Conservation (phyloP, 2,888 invertebrate species). For the Epirrhoe tristata region DNA sequence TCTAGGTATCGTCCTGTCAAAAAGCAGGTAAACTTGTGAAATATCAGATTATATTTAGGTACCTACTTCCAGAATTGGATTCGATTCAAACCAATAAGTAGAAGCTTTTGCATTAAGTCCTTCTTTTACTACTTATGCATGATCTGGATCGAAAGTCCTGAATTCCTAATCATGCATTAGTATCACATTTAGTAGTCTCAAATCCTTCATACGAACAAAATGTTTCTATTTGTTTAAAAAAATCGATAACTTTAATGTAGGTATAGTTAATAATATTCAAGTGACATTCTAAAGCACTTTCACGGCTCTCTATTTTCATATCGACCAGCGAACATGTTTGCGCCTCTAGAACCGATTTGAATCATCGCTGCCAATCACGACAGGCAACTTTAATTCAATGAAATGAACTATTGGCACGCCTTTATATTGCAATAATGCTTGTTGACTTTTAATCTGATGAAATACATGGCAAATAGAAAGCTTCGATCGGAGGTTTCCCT, state of each 20-base stretch:
- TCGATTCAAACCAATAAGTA: too few relatives aligned
- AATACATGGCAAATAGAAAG: slow-evolving; percentile 17
- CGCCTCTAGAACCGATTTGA: slow-evolving; percentile 9
- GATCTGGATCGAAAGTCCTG: background rate
- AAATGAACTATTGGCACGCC: slow-evolving; percentile 16
- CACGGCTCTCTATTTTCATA: slow-evolving; percentile 37
- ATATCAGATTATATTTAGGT: too few relatives aligned
- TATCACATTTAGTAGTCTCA: too few relatives aligned
- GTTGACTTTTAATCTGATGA: slow-evolving; percentile 15
- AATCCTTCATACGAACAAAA: too few relatives aligned
- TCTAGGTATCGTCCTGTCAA: too few relatives aligned
- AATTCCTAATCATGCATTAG: too few relatives aligned
- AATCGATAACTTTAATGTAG: too few relatives aligned
- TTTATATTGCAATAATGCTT: slow-evolving; percentile 1
- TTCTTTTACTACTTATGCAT: slow-evolving; percentile 26
- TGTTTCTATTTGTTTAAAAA: too few relatives aligned
- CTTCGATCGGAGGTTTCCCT: background rate
- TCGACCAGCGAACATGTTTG: slow-evolving; percentile 29
- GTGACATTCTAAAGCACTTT: slow-evolving; percentile 30
- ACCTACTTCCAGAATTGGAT: too few relatives aligned
- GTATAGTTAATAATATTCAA: slow-evolving; percentile 17
- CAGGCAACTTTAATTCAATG: slow-evolving; percentile 15
- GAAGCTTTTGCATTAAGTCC: too few relatives aligned
- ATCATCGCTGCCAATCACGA: slow-evolving; percentile 25
- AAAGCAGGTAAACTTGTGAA: too few relatives aligned